Base-by-base conservation (phyloP, 2,888 invertebrate species). In the Hypolimnas misippus region DNA sequence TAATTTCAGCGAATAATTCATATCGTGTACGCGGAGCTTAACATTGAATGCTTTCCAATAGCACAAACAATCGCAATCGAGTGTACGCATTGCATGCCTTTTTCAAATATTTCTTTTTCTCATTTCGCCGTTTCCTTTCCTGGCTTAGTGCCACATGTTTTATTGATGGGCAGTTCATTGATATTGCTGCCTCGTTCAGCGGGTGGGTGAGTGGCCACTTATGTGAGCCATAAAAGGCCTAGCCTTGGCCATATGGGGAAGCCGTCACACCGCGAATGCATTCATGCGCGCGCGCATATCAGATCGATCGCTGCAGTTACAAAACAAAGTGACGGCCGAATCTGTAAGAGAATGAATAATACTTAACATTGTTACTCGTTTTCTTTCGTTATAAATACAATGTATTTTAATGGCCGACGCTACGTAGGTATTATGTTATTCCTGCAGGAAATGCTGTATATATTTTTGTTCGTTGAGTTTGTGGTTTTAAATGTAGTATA, bases 131-230 rank as follows among this genome's bases (percentile, higher is more conserved):
- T 86, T 89, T 89, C 91, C 91, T 92, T 91, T 90, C 82, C 86
- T 87, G 91, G 89, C 88, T 81, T 76, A 82, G 81, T 83, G 89
- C 87, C 89, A 88, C 87, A 92, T 91, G 92, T 92, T 91, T 91
- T 91, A 92, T 92, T 91, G 91, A 92, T 91, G 87, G 86, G 78
- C 84, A 83, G 90, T 91, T 91, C 91, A 92, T 92, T 92, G 92
- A 92, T 92, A 92, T 92, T 87, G 84, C 84, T 87, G 84, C 82
- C 90, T 90, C 90, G 92, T 92, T 91, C 89, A 89, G 86, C 75
- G 78, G 83, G 83, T 84, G 87, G 91, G 90, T 89, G 91, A 92
- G 86, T 92, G 90, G 83, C 90, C 91, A 92, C 90, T 92, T 92
- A 92, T 82, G 85, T 83, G 83, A 78, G 78, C 92, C 91, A 84